Percentiles rank a stretch among this genome's conserved stretches.
Evolutionary conservation across 2,888 invertebrate genomes (phyloP).

Genomic region (Euzophera pinguis): DNA sequence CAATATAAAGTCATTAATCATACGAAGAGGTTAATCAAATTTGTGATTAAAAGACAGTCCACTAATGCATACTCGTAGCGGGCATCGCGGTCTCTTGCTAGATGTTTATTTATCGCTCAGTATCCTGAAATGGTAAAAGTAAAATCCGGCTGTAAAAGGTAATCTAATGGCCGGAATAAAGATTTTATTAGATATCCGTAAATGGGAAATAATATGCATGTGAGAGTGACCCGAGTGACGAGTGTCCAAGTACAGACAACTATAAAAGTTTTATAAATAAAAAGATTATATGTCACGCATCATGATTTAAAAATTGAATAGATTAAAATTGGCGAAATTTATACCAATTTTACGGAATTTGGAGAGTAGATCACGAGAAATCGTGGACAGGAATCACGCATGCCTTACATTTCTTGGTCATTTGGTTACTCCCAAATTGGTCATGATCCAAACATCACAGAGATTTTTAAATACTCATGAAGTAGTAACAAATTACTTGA

Average conservation of each 20-base stretch:
- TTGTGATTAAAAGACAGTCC: too few relatives aligned
- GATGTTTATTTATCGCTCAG: background rate
- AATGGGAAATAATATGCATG: constrained; percentile 20
- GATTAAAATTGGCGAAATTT: background rate
- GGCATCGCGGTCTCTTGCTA: too few relatives aligned
- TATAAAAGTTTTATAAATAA: background rate
- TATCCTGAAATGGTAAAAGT: constrained; percentile 16
- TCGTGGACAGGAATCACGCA: constrained; percentile 40
- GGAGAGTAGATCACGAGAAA: constrained; percentile 37
- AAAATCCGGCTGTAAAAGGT: constrained; percentile 23
- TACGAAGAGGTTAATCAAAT: too few relatives aligned
- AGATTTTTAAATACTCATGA: background rate
- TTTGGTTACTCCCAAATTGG: constrained; percentile 10
- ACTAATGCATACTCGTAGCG: too few relatives aligned
- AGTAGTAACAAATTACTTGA: too few relatives aligned
- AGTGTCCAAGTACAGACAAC: constrained; percentile 2
- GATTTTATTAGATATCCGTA: constrained; percentile 22
- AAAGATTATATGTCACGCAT: background rate
- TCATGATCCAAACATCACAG: constrained; percentile 10
- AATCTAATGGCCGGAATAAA: constrained; percentile 26
- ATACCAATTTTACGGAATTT: background rate
- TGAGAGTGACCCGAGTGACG: constrained; percentile 23
- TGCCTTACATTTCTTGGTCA: constrained; percentile 10
- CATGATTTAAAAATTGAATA: background rate
- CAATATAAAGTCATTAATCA: too few relatives aligned